Conservation (phyloP, 2,113 vertebrate species). For the Phylloscopus trochiloides region DNA sequence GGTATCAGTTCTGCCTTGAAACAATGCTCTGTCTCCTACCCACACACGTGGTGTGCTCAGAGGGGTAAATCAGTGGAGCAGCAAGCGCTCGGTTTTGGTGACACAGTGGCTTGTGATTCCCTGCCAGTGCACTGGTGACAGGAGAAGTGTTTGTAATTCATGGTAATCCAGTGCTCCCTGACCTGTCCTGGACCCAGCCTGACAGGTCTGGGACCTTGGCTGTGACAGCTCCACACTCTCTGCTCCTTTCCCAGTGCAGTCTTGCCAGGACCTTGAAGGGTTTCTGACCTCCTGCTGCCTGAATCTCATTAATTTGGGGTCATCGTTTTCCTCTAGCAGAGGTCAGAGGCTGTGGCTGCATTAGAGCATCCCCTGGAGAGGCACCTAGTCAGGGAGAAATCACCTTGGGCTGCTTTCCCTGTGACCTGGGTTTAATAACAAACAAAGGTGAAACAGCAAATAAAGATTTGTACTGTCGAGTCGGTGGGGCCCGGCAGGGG, state of each 20-base stretch:
- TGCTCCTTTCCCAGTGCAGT: accelerated
- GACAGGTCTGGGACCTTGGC: accelerated
- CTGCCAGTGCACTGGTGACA: background rate
- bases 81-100: background rate
- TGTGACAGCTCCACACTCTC: accelerated
- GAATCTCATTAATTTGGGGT: background rate
- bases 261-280: background rate
- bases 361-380: background rate
- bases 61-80: background rate
- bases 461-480: background rate
- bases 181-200: background rate
- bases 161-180: background rate
- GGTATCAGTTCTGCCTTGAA: background rate
- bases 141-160: background rate
- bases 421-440: background rate
- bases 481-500: accelerated
- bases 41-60: accelerated
- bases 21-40: background rate
- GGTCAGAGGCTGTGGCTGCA: background rate
- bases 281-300: background rate
- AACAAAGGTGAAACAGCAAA: background rate
- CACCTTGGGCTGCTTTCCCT: background rate
- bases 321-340: background rate
- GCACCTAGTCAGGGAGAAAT: background rate
- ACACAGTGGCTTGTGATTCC: background rate